These are phyloP conservation scores for Callospermophilus lateralis DNA, from an alignment of 2,113 vertebrate genomes.

Conservation along the genomic window DNA sequence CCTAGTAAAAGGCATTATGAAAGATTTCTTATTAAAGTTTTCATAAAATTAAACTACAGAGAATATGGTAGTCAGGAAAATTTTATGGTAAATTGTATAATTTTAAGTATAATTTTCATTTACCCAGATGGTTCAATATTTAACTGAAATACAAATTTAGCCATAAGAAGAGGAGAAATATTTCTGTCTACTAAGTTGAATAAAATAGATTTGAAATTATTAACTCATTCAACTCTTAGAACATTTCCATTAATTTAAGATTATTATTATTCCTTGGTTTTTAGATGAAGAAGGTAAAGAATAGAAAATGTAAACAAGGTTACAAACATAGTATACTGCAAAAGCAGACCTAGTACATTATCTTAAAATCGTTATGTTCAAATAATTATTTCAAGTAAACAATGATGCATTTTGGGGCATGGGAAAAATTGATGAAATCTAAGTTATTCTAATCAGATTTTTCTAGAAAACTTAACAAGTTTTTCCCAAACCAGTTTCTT, in stretches of 20 bases:
- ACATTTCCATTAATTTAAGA: background rate
- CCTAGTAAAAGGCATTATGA: background rate
- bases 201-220: slow-evolving; percentile 24
- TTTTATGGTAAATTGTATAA: background rate
- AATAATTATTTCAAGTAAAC: background rate
- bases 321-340: background rate
- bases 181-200: background rate
- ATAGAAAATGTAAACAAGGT: background rate
- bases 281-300: background rate
- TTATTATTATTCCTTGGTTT: background rate
- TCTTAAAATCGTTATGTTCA: background rate
- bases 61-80: background rate
- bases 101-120: background rate
- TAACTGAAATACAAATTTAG: background rate
- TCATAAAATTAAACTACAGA: background rate
- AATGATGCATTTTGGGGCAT: background rate
- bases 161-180: too few species aligned
- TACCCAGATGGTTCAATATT: background rate
- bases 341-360: background rate
- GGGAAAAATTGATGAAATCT: background rate
- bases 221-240: slow-evolving; percentile 12
- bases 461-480: background rate
- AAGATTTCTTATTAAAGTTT: background rate
- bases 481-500: background rate
- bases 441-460: background rate